phyloP scores from a whole-genome alignment of 2,797 vertebrate genomes.

The Telmatherina bonti region DNA sequence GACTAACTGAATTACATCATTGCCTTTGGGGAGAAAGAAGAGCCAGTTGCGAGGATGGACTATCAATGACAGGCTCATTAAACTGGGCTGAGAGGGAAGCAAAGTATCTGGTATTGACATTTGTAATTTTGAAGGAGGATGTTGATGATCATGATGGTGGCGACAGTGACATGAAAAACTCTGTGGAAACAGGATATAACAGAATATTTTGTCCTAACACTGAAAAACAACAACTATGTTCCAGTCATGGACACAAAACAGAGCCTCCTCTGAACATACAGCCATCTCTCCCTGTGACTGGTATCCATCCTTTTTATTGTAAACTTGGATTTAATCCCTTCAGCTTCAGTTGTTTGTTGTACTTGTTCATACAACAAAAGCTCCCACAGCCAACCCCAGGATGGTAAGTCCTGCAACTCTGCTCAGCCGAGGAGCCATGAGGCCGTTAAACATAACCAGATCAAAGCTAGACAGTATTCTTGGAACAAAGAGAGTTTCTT shows the following conservation, averaged over 20 bases:
- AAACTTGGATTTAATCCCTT: slow-evolving; percentile 47
- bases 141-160: slow-evolving; percentile 4
- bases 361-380: slow-evolving; percentile 33
- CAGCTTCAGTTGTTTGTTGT: slow-evolving; percentile 59
- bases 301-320: slow-evolving; percentile 34
- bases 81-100: slow-evolving; percentile 12
- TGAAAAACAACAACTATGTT: slow-evolving; percentile 49
- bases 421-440: slow-evolving; percentile 42
- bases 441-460: slow-evolving; percentile 48
- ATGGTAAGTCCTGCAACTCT: slow-evolving; percentile 48
- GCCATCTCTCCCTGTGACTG: slow-evolving; percentile 12
- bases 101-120: slow-evolving; percentile 36
- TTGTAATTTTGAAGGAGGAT: slow-evolving; percentile 17
- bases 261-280: slow-evolving; percentile 30
- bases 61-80: slow-evolving; percentile 59
- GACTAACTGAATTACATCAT: slow-evolving; percentile 67
- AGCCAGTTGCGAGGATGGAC: slow-evolving; percentile 42
- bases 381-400: slow-evolving; percentile 41
- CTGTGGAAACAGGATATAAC: slow-evolving; percentile 22
- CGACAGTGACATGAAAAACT: slow-evolving; percentile 28
- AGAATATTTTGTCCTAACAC: slow-evolving; percentile 46
- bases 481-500: slow-evolving; percentile 44
- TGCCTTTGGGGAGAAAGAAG: slow-evolving; percentile 59
- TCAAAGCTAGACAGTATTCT: slow-evolving; percentile 53
- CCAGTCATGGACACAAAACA: slow-evolving; percentile 43